Percentiles rank a stretch among this genome's conserved stretches.
These are phyloP conservation scores for Stercorarius parasiticus DNA, from an alignment of 2,113 vertebrate species.

Conservation along the genomic window DNA sequence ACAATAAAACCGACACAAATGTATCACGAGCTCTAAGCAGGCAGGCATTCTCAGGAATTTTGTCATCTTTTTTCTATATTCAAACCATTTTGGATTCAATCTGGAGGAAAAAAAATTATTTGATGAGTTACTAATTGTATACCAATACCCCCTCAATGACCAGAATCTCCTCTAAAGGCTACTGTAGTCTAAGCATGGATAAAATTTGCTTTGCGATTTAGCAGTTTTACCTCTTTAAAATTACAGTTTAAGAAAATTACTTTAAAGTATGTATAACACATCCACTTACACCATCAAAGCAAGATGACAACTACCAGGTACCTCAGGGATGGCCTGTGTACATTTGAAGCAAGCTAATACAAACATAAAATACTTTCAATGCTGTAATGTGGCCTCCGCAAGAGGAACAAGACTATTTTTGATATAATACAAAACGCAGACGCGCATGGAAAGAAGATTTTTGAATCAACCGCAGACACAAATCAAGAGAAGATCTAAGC, in stretches of 20 bases:
- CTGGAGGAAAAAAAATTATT: not conserved
- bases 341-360: not conserved
- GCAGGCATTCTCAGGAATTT: not conserved
- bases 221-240: not conserved
- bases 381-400: not conserved
- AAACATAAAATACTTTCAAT: not conserved
- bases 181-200: not conserved
- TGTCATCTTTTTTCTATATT: not conserved
- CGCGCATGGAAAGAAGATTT: not conserved
- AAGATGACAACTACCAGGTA: not conserved
- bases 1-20: not conserved
- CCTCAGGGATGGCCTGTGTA: not conserved
- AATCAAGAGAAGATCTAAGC: not conserved
- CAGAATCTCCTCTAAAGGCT: not conserved
- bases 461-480: not conserved
- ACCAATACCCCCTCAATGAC: not conserved
- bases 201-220: not conserved
- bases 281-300: not conserved
- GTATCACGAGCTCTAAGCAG: not conserved
- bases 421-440: not conserved
- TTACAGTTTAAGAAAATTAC: not conserved
- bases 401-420: not conserved
- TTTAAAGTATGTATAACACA: not conserved
- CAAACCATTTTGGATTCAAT: not conserved
- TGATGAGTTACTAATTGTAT: not conserved